Percentiles rank a stretch among this genome's conserved stretches.
Conservation (phyloP, 2,113 vertebrate genomes). For the Ahaetulla prasina region DNA sequence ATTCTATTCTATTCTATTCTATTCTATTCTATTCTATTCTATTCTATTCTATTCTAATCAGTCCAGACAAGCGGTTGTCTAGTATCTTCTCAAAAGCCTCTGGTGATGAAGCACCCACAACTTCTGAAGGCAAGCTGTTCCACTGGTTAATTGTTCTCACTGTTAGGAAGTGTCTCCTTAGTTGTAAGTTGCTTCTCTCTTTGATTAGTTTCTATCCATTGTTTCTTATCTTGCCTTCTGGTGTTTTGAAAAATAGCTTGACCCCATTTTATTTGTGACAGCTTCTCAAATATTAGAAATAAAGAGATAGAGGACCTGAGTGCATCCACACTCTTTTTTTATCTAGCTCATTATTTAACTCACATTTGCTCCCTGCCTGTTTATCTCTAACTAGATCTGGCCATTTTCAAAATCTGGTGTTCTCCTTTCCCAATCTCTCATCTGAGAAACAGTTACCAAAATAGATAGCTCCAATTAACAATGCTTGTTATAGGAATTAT, state of each 20-base stretch:
- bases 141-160: background rate
- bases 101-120: background rate
- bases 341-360: background rate
- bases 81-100: background rate
- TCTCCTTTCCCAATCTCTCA: background rate
- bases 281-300: background rate
- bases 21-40: too few species aligned
- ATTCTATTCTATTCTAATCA: too few species aligned
- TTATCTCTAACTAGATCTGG: background rate
- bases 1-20: too few species aligned
- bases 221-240: background rate
- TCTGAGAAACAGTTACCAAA: background rate
- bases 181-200: background rate
- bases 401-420: background rate
- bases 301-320: background rate
- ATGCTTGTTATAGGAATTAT: background rate
- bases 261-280: background rate
- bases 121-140: background rate
- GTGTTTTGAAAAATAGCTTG: background rate
- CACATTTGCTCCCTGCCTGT: background rate
- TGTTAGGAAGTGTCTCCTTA: background rate
- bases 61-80: background rate
- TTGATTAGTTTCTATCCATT: background rate
- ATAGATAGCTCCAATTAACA: background rate
- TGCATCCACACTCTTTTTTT: background rate